Conservation (phyloP, 1,140 invertebrate species). For the Drosophila pectinifera region DNA sequence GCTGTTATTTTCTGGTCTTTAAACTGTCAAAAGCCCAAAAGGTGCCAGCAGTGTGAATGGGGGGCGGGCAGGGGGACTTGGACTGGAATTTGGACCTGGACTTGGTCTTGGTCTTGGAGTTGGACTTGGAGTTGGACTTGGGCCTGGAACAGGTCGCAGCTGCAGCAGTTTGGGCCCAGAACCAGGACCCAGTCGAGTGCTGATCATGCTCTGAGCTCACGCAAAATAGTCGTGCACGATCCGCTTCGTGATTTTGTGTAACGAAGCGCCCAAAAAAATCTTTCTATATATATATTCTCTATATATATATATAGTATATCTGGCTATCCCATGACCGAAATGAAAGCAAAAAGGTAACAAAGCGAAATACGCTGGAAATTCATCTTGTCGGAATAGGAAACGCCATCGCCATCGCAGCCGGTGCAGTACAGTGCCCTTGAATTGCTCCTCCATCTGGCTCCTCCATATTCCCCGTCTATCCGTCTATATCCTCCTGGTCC, state of each 20-base stretch:
- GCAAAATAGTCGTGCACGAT: slow-evolving; percentile 85
- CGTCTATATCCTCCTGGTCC: too few relatives aligned
- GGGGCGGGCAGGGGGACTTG: neutral
- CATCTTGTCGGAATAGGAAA: slow-evolving; percentile 58
- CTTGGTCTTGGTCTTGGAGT: neutral
- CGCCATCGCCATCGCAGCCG: slow-evolving; percentile 39
- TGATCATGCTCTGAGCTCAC: slow-evolving; percentile 85
- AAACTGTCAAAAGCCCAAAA: slow-evolving; percentile 42
- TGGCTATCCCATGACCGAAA: slow-evolving; percentile 67
- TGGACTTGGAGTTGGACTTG: neutral
- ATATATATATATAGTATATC: slow-evolving; percentile 31
- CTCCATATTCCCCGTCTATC: neutral
- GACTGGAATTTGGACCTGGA: neutral
- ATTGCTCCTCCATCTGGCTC: too few relatives aligned
- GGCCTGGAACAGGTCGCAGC: slow-evolving; percentile 43
- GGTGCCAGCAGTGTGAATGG: slow-evolving; percentile 33
- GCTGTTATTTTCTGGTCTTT: slow-evolving; percentile 20
- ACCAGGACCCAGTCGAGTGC: slow-evolving; percentile 50
- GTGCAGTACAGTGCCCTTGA: slow-evolving; percentile 30
- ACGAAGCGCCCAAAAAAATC: slow-evolving; percentile 79
- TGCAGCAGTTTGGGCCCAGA: slow-evolving; percentile 26
- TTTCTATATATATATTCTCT: slow-evolving; percentile 40
- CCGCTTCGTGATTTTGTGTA: slow-evolving; percentile 85
- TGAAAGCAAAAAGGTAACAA: slow-evolving; percentile 65
- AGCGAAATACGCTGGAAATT: slow-evolving; percentile 77